Percentiles rank a stretch among this genome's conserved stretches.
Evolutionary conservation across 2,888 invertebrate species (phyloP).

Genomic region (Brachypalpus laphriformis): DNA sequence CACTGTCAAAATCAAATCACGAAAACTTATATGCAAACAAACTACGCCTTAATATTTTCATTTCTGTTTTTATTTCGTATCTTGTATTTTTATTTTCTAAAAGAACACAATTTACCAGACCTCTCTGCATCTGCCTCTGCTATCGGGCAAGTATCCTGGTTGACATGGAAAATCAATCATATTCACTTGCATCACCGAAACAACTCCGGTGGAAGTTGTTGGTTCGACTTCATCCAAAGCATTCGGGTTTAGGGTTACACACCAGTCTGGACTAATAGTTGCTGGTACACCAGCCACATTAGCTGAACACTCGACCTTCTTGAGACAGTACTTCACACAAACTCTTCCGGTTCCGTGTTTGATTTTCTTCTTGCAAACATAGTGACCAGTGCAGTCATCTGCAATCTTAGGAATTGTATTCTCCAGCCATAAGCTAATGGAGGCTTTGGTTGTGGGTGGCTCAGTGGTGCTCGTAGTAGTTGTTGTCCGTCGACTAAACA

Average conservation of each 20-base stretch:
- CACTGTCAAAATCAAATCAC: background rate
- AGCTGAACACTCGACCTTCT: slow-evolving; percentile 75
- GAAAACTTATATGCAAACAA: slow-evolving; percentile 2
- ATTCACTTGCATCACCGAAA: slow-evolving; percentile 77
- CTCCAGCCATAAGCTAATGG: slow-evolving; percentile 70
- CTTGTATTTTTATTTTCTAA: too few species aligned
- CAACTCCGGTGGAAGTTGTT: background rate
- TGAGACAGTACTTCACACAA: slow-evolving; percentile 79
- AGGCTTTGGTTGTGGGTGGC: slow-evolving; percentile 39
- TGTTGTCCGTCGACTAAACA: slow-evolving; percentile 19
- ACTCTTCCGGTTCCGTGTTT: slow-evolving; percentile 73
- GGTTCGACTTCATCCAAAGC: slow-evolving; percentile 3
- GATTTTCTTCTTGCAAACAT: slow-evolving; percentile 77
- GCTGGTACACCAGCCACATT: slow-evolving; percentile 73
- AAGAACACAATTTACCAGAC: slow-evolving; percentile 77
- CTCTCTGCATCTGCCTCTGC: slow-evolving; percentile 80
- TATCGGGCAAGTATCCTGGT: slow-evolving; percentile 80
- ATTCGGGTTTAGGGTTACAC: slow-evolving; percentile 78
- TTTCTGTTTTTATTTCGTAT: background rate
- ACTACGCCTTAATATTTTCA: background rate
- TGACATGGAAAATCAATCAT: slow-evolving; percentile 82
- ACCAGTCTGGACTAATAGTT: slow-evolving; percentile 74
- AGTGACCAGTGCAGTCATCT: slow-evolving; percentile 75
- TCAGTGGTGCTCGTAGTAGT: slow-evolving; percentile 12
- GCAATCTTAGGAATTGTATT: slow-evolving; percentile 76